These are phyloP conservation scores for Blastobasis adustella DNA, from an alignment of 2,888 invertebrate species.

Conservation along the genomic window DNA sequence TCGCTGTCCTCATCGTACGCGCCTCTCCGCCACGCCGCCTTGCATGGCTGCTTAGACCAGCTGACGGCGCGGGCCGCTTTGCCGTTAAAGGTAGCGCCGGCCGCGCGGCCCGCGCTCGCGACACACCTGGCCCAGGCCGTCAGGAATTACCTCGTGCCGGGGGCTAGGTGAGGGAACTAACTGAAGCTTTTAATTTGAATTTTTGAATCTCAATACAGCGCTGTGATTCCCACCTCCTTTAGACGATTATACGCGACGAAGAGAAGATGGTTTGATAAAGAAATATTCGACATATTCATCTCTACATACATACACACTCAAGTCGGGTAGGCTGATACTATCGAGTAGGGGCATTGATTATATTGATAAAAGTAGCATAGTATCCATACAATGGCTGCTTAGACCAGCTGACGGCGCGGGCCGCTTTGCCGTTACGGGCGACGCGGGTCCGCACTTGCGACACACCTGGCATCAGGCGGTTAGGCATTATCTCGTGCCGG, in stretches of 20 bases:
- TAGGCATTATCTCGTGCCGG: constrained; percentile 31
- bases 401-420: constrained; percentile 40
- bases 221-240: too few species aligned
- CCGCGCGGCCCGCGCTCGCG: constrained; percentile 18
- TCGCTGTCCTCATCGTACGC: constrained; percentile 56
- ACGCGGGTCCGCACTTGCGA: too few species aligned
- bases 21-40: constrained; percentile 56
- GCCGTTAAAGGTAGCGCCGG: constrained; percentile 1
- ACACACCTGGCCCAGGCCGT: constrained; percentile 39
- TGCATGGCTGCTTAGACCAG: constrained; percentile 59
- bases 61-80: constrained; percentile 25
- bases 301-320: too few species aligned
- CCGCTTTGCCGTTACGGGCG: too few species aligned
- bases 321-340: too few species aligned
- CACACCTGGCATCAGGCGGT: constrained; percentile 40
- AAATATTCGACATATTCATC: too few species aligned
- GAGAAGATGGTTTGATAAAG: too few species aligned
- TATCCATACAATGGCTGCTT: constrained; percentile 63
- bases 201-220: too few species aligned
- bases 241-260: too few species aligned
- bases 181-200: too few species aligned
- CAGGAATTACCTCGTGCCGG: constrained; percentile 31
- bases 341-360: too few species aligned
- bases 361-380: too few species aligned
- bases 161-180: constrained; percentile 31